Base-by-base conservation (phyloP, 2,888 invertebrate species). In the Hyposoter didymator region DNA sequence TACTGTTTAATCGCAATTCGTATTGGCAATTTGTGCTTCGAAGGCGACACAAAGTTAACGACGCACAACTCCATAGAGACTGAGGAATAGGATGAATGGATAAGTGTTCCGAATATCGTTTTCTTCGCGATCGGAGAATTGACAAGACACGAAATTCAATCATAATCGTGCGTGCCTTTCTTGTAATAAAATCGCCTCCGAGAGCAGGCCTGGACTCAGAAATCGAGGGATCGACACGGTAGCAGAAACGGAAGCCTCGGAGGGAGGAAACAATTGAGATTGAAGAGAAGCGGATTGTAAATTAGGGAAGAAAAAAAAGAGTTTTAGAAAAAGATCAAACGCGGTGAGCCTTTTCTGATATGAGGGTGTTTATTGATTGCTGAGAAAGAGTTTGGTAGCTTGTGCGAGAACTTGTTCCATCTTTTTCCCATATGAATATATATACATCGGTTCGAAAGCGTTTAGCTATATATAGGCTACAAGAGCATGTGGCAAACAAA, bases 401-500 rank as follows among this genome's bases (percentile, higher is more conserved):
- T 14, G 5, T 45, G 55, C 22, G 17, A 52, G 45, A 45, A 59
- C 47, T 69, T 12, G 43, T 22, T 39, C 22, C 39, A 72, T 59
- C 45, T 78, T 49, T 73, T 66, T 80, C 55, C 14, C 74, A 17
- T 76, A 74, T 62, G 1, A 17, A 69, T 43, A 28, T 5, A 14
- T 22, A 28, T n/a, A 52, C 0, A 79, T 47, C 28, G 64, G 45
- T 62, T 74, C 74, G 32, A 74, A 72, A 84, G 74, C 52, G 81
- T 73, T 28, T 49, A 76, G 76, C 72, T 28, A 35, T 39, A 39
- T 39, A 32, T 4, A 59, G 76, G 39, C 45, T 32, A 52, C 43
- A 69, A 81, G 49, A 81, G 74, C 75, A 59, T 69, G 64, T 55
- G 67, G 67, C 67, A 78, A 78, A 66, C 64, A 64, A 64, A 75